Evolutionary conservation across 2,888 invertebrate genomes (phyloP), one percentile per base, ranked within the genome.

Genomic region (Hemicrepidius hirtus): DNA sequence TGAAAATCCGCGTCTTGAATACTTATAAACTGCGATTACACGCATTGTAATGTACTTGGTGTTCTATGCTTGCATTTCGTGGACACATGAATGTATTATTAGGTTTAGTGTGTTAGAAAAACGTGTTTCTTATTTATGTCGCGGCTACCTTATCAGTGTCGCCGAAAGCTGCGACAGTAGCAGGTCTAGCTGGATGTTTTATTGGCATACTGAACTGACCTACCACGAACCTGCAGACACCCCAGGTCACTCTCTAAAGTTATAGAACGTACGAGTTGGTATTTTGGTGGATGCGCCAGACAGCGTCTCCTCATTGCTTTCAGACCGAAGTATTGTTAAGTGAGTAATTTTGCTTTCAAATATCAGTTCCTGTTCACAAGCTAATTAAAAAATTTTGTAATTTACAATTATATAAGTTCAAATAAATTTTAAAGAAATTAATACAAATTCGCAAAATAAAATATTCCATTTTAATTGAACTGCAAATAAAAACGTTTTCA

Each of bases 141-240:
- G 57, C 57, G 57, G 57, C 57, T 55, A 18, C 55, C 59, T 72
- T 68, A 64, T 68, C 49, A 66, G 66, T 66, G 72, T 72, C 72
- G 64, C 59, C 65, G 59, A 73, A 72, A 68, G 72, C 57, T 68
- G 44, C 46, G 28, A 57, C 49, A 53, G 21, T 24, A 35, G 57
- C 57, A 57, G 57, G 57, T 37, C 57, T 35, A 40, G 57, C 37
- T 53, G 20, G 28, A 60, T 55, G 41, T 55, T 69, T 71, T 68
- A 64, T 37, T 65, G 73, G 73, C 68, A 73, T 46, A 73, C 73
- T 73, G 40, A 73, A 73, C 73, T 73, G 73, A 73, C 73, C 73
- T 73, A 73, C 72, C 72, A 57, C 66, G 68, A 65, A 68, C 53
- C 32, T 24, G 49, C 65, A 24, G 35, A 62, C 21, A 65, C 40